Conservation (phyloP, 2,113 vertebrate genomes). For the Eira barbara region DNA sequence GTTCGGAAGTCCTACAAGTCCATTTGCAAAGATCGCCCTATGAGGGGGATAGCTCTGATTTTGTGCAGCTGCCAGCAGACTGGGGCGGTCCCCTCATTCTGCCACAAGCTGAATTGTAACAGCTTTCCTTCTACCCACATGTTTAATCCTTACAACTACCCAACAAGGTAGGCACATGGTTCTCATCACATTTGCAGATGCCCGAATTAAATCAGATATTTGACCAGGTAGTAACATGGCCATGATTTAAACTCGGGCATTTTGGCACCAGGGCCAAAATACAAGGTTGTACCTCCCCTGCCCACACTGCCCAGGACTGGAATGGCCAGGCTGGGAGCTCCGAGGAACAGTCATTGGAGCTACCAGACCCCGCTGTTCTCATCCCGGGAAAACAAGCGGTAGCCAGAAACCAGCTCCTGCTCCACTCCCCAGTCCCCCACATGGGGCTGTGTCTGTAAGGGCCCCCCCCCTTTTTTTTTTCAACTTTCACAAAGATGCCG, state of each 20-base stretch:
- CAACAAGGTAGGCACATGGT: neutral
- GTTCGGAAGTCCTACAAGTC: neutral
- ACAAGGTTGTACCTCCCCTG: neutral
- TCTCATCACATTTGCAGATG: neutral
- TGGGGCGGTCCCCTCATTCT: neutral
- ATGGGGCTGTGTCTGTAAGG: neutral
- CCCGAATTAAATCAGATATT: neutral
- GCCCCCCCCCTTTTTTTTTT: too few relatives aligned
- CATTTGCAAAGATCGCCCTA: neutral
- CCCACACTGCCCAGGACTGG: neutral
- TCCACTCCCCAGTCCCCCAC: neutral
- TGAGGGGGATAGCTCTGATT: neutral
- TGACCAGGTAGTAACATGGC: neutral
- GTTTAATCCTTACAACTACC: neutral
- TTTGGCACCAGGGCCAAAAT: neutral
- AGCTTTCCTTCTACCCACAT: neutral
- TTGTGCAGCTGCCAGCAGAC: neutral
- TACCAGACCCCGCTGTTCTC: neutral
- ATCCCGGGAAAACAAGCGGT: fast-evolving
- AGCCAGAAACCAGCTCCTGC: neutral
- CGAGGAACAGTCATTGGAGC: neutral
- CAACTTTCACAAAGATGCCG: neutral
- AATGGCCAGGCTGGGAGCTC: neutral
- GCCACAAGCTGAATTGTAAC: too few relatives aligned
- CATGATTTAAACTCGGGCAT: neutral